phyloP scores from a whole-genome alignment of 2,113 vertebrate species.

The Sciurus niger region DNA sequence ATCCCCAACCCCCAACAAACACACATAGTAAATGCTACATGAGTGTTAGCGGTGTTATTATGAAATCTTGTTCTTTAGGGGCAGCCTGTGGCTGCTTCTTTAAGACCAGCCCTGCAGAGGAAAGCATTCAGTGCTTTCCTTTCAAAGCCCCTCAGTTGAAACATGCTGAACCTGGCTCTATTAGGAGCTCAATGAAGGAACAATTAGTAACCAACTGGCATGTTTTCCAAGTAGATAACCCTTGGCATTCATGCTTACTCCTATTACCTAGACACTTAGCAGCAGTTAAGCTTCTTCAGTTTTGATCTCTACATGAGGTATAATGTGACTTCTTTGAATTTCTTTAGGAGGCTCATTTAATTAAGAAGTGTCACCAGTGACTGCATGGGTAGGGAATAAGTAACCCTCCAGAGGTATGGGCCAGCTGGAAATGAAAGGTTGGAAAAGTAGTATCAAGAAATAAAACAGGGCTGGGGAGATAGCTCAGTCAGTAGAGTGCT shows the following conservation, averaged over 20 bases:
- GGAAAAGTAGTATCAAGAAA: too few relatives aligned
- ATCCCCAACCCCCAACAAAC: too few relatives aligned
- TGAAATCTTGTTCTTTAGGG: not conserved
- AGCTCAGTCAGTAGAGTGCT: too few relatives aligned
- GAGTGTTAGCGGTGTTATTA: not conserved
- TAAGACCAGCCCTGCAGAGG: not conserved
- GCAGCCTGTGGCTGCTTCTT: not conserved
- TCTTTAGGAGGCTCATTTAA: not conserved
- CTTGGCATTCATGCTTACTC: not conserved
- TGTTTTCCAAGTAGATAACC: not conserved
- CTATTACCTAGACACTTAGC: not conserved
- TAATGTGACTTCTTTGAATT: not conserved
- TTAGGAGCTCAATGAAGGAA: not conserved
- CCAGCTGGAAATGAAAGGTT: too few relatives aligned
- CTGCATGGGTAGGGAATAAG: too few relatives aligned
- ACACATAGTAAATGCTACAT: not conserved
- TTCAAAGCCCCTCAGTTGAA: not conserved
- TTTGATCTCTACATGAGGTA: not conserved
- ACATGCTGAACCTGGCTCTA: not conserved
- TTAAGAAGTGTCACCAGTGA: not conserved
- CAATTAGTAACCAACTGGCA: not conserved
- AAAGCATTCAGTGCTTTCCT: not conserved
- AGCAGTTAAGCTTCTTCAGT: not conserved
- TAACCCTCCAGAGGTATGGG: too few relatives aligned
- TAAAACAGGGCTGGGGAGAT: too few relatives aligned